phyloP scores from a whole-genome alignment of 2,888 invertebrate species.

The Colostygia pectinataria region DNA sequence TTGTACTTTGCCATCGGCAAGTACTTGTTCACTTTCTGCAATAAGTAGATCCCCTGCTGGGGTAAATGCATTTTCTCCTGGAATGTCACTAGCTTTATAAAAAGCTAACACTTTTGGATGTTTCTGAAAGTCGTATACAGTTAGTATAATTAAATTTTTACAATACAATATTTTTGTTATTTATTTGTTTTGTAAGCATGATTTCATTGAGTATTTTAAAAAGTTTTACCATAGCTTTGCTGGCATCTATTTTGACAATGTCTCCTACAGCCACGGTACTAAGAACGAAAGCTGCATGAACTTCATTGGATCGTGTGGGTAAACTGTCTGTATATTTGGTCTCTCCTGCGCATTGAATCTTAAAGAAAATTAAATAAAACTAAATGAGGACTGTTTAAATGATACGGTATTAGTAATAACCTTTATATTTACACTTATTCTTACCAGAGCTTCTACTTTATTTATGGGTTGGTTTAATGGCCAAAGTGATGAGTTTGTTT shows the following conservation, averaged over 20 bases:
- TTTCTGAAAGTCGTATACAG: constrained; percentile 34
- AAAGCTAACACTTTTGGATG: constrained; percentile 85
- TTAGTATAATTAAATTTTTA: too few species aligned
- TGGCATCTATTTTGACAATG: constrained; percentile 82
- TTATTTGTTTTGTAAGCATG: too few species aligned
- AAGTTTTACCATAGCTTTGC: constrained; percentile 84
- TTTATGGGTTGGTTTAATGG: constrained; percentile 86
- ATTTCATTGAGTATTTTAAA: too few species aligned
- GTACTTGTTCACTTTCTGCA: too few species aligned
- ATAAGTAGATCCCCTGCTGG: too few species aligned
- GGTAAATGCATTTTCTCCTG: constrained; percentile 58
- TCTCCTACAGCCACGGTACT: constrained; percentile 76
- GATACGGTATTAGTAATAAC: too few species aligned
- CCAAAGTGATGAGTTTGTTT: constrained; percentile 84
- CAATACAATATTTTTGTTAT: too few species aligned
- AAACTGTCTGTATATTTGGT: constrained; percentile 86
- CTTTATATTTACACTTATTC: too few species aligned
- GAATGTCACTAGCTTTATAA: constrained; percentile 85
- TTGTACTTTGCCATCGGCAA: constrained; percentile 43
- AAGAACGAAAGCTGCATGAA: constrained; percentile 86
- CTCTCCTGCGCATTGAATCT: constrained; percentile 86
- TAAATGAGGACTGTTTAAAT: too few species aligned
- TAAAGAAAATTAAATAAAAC: not conserved
- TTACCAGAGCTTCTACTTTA: constrained; percentile 83
- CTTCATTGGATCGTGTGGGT: constrained; percentile 82